phyloP scores from a whole-genome alignment of 2,888 invertebrate genomes.

The Toxonevra muliebris region DNA sequence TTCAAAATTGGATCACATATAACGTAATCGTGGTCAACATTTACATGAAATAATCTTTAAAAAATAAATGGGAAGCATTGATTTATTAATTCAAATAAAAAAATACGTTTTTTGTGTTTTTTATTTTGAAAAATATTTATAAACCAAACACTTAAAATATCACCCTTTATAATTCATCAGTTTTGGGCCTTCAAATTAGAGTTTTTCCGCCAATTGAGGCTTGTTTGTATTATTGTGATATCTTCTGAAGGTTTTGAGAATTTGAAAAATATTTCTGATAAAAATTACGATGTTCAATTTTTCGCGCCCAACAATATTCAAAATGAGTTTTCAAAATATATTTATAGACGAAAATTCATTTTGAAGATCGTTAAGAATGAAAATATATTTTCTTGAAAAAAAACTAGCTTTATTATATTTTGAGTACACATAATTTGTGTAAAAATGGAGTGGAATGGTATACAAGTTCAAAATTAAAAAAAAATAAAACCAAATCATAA shows the following conservation, averaged over 20 bases:
- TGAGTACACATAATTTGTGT: no score
- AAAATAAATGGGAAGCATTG: no score
- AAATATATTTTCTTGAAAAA: conserved; percentile 24
- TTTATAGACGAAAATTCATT: conserved; percentile 47
- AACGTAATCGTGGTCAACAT: no score
- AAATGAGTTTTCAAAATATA: conserved; percentile 46
- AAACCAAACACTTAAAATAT: no score
- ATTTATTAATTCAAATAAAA: no score
- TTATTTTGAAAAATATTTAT: no score
- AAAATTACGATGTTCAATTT: conserved; percentile 34
- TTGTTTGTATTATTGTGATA: neutral
- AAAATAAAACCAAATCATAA: neutral
- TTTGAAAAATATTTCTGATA: neutral
- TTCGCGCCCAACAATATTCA: conserved; percentile 48
- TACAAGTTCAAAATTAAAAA: neutral
- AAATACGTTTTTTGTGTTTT: no score
- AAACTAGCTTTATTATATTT: neutral
- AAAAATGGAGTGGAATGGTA: neutral
- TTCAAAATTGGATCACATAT: no score
- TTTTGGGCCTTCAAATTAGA: neutral
- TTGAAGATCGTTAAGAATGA: conserved; percentile 48
- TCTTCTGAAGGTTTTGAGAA: neutral
- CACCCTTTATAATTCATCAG: no score
- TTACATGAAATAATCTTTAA: no score
- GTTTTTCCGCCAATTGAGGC: neutral